Evolutionary conservation across 2,113 vertebrate species (phyloP).

Genomic region (Epinephelus lanceolatus): DNA sequence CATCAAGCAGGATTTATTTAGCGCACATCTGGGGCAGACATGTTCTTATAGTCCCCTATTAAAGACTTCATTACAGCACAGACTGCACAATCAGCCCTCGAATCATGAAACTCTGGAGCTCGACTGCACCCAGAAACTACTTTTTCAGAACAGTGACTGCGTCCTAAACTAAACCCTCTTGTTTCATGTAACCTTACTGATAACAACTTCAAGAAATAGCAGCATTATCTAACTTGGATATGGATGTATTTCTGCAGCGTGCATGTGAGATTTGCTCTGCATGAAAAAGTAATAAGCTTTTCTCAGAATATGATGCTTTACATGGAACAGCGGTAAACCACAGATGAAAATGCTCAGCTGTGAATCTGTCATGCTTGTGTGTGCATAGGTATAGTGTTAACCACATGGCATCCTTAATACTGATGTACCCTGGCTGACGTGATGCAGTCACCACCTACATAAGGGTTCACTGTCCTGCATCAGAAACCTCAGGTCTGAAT

Average conservation of each 20-base stretch:
- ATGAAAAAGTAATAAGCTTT: neutral
- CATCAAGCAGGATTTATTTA: conserved; percentile 75
- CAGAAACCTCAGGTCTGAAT: conserved; percentile 19
- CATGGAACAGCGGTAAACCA: neutral
- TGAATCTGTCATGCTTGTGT: neutral
- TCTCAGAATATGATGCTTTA: conserved; percentile 8
- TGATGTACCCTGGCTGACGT: neutral
- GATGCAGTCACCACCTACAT: neutral
- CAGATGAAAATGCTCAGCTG: neutral
- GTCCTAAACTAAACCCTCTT: neutral
- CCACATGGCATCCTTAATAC: neutral
- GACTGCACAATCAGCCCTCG: conserved; percentile 29
- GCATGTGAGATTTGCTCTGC: neutral
- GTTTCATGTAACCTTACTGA: neutral
- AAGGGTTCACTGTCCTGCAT: neutral
- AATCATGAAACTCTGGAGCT: conserved; percentile 25
- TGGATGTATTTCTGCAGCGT: neutral
- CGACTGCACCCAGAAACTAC: neutral
- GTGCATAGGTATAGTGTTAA: conserved; percentile 29
- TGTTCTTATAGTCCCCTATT: conserved; percentile 58
- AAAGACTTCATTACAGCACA: conserved; percentile 67
- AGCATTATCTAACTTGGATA: neutral
- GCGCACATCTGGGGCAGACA: conserved; percentile 63
- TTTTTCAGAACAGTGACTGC: neutral
- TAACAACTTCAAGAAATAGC: neutral